These are phyloP conservation scores for Labroides dimidiatus DNA, from an alignment of 2,797 vertebrate species.

Conservation along the genomic window DNA sequence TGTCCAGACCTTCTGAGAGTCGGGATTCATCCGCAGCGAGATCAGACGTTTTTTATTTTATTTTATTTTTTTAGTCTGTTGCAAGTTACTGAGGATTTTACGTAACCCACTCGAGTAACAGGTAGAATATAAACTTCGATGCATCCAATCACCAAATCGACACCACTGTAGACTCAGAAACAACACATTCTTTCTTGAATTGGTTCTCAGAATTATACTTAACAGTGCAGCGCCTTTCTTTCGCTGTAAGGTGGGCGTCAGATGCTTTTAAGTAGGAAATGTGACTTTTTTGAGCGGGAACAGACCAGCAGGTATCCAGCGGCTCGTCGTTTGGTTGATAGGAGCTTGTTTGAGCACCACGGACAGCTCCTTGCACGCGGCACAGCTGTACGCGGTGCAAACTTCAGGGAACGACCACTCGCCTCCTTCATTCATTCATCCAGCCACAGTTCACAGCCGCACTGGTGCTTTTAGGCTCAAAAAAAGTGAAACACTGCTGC, in stretches of 20 bases:
- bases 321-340: conserved; percentile 18
- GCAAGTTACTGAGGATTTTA: conserved; percentile 1
- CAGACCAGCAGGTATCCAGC: conserved; percentile 59
- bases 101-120: conserved; percentile 44
- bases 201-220: not conserved
- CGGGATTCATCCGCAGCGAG: conserved; percentile 13
- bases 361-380: conserved; percentile 77
- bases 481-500: conserved; percentile 3
- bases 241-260: conserved; percentile 23
- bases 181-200: conserved; percentile 6
- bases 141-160: not conserved
- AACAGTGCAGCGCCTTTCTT: conserved; percentile 8
- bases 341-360: conserved; percentile 69
- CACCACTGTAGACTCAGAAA: conserved; percentile 9
- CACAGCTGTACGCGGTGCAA: conserved; percentile 55
- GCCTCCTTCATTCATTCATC: conserved; percentile 17
- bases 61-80: no score
- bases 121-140: conserved; percentile 54
- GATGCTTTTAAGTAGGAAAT: conserved; percentile 17
- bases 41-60: not conserved
- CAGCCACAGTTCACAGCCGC: conserved; percentile 23
- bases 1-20: conserved; percentile 37
- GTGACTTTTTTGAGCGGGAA: conserved; percentile 53
- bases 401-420: conserved; percentile 56
- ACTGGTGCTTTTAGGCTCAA: conserved; percentile 4